Conservation (phyloP, 2,888 invertebrate genomes). For the Oligia latruncula region DNA sequence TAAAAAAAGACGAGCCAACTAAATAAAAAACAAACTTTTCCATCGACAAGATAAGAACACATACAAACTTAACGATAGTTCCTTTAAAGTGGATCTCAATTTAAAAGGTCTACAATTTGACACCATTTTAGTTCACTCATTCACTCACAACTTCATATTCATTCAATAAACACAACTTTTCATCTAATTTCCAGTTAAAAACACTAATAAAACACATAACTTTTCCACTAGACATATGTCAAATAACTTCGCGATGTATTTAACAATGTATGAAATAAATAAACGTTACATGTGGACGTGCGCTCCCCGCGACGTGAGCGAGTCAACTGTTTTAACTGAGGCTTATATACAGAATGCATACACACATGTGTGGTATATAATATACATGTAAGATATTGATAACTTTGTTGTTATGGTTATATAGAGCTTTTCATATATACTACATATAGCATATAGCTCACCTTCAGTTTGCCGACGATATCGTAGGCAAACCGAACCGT, state of each 20-base stretch:
- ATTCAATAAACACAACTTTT: background rate
- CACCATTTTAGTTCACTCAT: background rate
- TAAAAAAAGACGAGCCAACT: no score
- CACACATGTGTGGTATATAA: background rate
- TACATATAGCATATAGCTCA: no score
- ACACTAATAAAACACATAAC: background rate
- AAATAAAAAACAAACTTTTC: slow-evolving; percentile 1
- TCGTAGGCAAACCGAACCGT: no score
- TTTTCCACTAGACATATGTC: background rate
- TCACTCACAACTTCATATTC: background rate
- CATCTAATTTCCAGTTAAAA: background rate
- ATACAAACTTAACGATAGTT: background rate
- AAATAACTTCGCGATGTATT: slow-evolving; percentile 28
- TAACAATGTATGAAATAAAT: background rate
- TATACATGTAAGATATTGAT: background rate
- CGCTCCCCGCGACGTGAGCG: background rate
- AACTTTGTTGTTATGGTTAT: background rate
- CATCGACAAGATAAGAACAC: slow-evolving; percentile 9
- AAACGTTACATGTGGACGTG: background rate
- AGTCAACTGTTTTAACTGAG: slow-evolving; percentile 15
- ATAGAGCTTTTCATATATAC: background rate
- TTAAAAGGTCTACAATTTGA: background rate
- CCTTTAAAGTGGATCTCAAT: slow-evolving; percentile 10
- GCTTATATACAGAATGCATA: background rate
- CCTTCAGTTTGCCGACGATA: no score